Base-by-base conservation (phyloP, 2,888 invertebrate species). In the Cosmopolites sordidus region DNA sequence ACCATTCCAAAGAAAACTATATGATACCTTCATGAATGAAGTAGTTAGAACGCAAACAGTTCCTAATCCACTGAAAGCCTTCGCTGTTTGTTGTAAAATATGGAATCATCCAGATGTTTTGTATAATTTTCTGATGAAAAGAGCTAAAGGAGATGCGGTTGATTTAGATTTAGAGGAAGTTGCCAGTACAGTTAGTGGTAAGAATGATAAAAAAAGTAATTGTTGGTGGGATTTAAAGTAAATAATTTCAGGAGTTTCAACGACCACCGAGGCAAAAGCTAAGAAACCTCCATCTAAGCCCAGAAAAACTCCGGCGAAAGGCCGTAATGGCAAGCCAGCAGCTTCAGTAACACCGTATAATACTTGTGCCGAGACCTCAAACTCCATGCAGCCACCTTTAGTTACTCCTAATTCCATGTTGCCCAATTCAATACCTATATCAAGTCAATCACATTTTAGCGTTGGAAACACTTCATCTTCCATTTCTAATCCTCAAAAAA, bases 11-110 rank as follows among this genome's bases (percentile, higher is more conserved):
- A 80, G 93, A 11, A 85, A 87, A 66, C 77, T 99, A 1, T 99
- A 99, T 69, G 89, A 91, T 61, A 84, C 87, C 8, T 96, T 95
- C 69, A 95, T 96, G 90, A 90, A 92, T 71, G 91, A 90, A 70
- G 90, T 92, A 1, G 89, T 92, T 0, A 80, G 91, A 16, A 86
- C 86, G 14, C 88, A 91, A 45, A 83, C 87, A 11, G 90, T 92
- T 49, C 91, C 92, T 18, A 98, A 98, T 78, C 97, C 98, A 0
- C 77, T 99, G 51, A 96, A 96, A 75, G 96, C 98, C 1, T 98
- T 98, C 74, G 94, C 98, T 15, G 95, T 98, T 51, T 98, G 98
- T 71, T 97, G 96, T 71, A 99, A 98, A 81, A 93, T 94, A 63
- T 94, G 94, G 94, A 94, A 94, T 71, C 94, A 94, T 75, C 93